Evolutionary conservation across 2,797 vertebrate genomes (phyloP).

Genomic region (Sarcoramphus papa): DNA sequence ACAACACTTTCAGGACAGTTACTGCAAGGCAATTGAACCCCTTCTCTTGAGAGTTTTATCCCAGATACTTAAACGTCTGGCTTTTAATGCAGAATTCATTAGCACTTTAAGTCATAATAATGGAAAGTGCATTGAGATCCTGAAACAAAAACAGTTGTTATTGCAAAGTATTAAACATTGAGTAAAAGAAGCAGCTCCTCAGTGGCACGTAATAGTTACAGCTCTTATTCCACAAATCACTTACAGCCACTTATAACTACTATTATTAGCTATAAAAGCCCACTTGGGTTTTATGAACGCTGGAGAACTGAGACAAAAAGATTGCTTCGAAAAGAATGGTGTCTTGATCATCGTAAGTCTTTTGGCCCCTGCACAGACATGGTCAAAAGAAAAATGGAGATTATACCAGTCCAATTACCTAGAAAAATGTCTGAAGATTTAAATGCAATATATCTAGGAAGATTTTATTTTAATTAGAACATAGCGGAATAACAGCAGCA

Average conservation of each 20-base stretch:
- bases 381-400: neutral
- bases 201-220: neutral
- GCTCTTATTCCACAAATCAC: constrained; percentile 44
- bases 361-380: neutral
- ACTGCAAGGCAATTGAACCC: neutral
- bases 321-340: neutral
- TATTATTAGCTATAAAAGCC: constrained; percentile 56
- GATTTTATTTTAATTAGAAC: constrained; percentile 57
- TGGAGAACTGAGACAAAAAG: constrained; percentile 30
- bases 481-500: constrained; percentile 53
- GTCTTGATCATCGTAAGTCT: neutral
- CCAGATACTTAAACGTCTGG: neutral
- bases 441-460: constrained; percentile 30
- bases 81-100: constrained; percentile 21
- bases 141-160: constrained; percentile 33
- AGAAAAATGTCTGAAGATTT: constrained; percentile 2
- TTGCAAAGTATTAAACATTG: constrained; percentile 22
- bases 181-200: constrained; percentile 43
- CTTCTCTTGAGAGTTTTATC: neutral
- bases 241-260: constrained; percentile 42
- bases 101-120: neutral
- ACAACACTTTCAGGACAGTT: neutral
- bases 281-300: constrained; percentile 13
- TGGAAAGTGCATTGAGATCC: neutral
- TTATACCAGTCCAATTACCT: neutral